phyloP scores from a whole-genome alignment of 2,113 vertebrate species.

The Notechis scutatus region DNA sequence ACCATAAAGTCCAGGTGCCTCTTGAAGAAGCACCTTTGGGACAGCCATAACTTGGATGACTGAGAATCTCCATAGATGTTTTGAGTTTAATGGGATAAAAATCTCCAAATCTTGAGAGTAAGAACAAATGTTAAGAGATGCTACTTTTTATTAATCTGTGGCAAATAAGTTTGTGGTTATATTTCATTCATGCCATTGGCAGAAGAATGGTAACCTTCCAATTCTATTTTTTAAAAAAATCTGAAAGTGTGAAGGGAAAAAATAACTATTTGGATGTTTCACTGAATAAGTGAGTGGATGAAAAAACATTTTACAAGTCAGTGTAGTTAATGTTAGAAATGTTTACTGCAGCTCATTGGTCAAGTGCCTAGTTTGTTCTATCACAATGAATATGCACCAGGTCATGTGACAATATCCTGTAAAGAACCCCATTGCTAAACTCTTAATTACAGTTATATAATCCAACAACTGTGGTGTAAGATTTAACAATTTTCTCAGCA shows the following conservation, averaged over 20 bases:
- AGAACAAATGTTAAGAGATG: slow-evolving; percentile 11
- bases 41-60: too few relatives aligned
- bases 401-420: neutral
- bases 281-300: neutral
- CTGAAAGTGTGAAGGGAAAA: neutral
- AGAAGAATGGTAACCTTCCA: slow-evolving; percentile 10
- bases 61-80: neutral
- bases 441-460: neutral
- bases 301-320: neutral
- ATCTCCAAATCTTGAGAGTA: neutral
- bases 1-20: too few relatives aligned
- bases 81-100: slow-evolving; percentile 1
- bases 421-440: neutral
- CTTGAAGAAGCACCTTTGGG: too few relatives aligned
- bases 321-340: neutral
- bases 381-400: neutral
- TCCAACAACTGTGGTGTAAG: neutral
- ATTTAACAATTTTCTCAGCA: neutral
- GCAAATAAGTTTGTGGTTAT: slow-evolving; percentile 22
- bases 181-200: slow-evolving; percentile 35
- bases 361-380: slow-evolving; percentile 2
- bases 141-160: slow-evolving; percentile 24
- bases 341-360: neutral
- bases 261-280: neutral
- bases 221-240: slow-evolving; percentile 4